These are phyloP conservation scores for Tethea ocularis DNA, from an alignment of 2,888 invertebrate genomes.

Conservation along the genomic window DNA sequence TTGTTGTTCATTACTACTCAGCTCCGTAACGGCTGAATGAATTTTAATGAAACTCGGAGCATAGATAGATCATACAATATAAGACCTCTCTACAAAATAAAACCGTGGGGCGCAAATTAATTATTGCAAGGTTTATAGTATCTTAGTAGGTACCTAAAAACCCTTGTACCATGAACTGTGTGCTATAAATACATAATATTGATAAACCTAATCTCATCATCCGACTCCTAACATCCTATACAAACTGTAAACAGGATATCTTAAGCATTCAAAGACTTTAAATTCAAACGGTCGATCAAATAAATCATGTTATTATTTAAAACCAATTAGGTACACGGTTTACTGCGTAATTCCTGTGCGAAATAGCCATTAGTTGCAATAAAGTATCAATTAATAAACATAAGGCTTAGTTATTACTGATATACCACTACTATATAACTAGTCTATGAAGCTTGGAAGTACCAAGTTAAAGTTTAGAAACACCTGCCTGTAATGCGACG, in stretches of 20 bases:
- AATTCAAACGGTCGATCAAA: slow-evolving; percentile 2
- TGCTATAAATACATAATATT: too few relatives aligned
- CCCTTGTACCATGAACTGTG: too few relatives aligned
- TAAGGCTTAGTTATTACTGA: neutral
- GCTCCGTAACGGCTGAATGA: too few relatives aligned
- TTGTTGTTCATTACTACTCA: too few relatives aligned
- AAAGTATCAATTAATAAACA: slow-evolving; percentile 2
- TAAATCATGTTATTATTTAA: slow-evolving; percentile 1
- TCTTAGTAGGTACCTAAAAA: too few relatives aligned
- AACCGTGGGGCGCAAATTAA: too few relatives aligned
- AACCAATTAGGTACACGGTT: slow-evolving; percentile 1
- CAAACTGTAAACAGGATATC: neutral
- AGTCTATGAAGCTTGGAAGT: too few relatives aligned
- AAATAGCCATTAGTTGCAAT: neutral
- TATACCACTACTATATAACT: neutral
- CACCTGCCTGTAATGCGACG: neutral
- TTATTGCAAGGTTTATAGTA: too few relatives aligned
- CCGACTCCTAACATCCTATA: neutral
- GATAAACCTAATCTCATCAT: too few relatives aligned
- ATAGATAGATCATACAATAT: too few relatives aligned
- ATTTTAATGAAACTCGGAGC: too few relatives aligned
- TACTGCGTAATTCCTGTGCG: neutral
- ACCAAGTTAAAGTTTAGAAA: neutral
- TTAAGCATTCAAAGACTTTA: neutral
- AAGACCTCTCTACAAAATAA: too few relatives aligned